Base-by-base conservation (phyloP, 2,797 vertebrate genomes). In the Nannoperca australis region DNA sequence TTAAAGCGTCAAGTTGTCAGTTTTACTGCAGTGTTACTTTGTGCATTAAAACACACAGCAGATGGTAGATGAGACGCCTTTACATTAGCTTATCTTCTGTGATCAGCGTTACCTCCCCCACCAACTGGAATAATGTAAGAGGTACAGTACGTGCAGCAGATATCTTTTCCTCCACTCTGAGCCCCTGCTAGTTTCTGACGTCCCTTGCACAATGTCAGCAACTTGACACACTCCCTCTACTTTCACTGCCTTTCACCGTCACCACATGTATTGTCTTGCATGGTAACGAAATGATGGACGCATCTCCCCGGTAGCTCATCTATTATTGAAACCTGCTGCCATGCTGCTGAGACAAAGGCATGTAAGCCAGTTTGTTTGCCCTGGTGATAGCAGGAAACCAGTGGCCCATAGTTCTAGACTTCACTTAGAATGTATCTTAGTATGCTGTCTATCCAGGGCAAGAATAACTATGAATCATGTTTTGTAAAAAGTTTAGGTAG, bases 191-290 rank as follows among this genome's bases (percentile, higher is more conserved):
- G 50, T 76, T 76, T 78, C 24, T 0, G 50, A 36, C 44, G 11
- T 72, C 72, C 65, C 63, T 54, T 89, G 66, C 76, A 84, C 68
- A 45, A 71, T 76, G 80, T 81, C 81, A 72, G 90, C 86, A 90
- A 93, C 90, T 85, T 14, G 80, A 93, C 89, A 82, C 92, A 67
- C 82, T 44, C 76, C 72, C 69, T 89, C 82, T 86, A 95, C 95
- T 95, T 96, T 96, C 94, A 94, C 95, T 95, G 70, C 86, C 87
- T 94, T 92, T 94, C 88, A 83, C 91, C 79, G 70, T 90, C 88
- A 88, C 80, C 78, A 36, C 83, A 56, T 67, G 90, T 94, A 95
- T 95, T 94, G 82, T 86, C 91, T 96, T 95, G 90, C 95, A 93
- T 86, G 85, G 92, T 91, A 93, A 94, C 94, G 70, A 83, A 91